Conservation (phyloP, 1,140 invertebrate species). For the Proctacanthus coquilletti region DNA sequence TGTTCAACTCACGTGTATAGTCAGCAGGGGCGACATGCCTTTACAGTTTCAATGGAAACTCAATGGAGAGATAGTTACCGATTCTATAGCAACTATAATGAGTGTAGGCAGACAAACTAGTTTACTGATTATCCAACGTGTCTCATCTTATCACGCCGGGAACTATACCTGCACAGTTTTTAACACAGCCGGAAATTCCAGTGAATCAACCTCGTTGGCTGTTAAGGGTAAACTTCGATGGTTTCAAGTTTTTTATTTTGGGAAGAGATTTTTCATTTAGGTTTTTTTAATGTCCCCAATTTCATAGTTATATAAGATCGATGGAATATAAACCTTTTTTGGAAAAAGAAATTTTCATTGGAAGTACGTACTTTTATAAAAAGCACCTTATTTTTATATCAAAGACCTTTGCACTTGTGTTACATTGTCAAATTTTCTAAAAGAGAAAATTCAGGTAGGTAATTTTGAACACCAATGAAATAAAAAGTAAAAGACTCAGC, state of each 20-base stretch:
- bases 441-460: too few species aligned
- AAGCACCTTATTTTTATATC: too few species aligned
- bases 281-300: too few species aligned
- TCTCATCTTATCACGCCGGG: constrained; percentile 46
- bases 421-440: too few species aligned
- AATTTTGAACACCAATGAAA: too few species aligned
- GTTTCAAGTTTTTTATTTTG: too few species aligned
- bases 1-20: constrained; percentile 49
- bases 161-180: constrained; percentile 65
- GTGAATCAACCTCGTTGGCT: constrained; percentile 46
- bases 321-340: constrained; percentile 6
- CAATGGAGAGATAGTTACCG: constrained; percentile 29
- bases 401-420: too few species aligned
- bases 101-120: constrained; percentile 32
- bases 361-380: too few species aligned
- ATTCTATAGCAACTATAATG: constrained; percentile 31
- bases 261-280: too few species aligned
- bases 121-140: constrained; percentile 34
- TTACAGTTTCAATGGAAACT: constrained; percentile 47
- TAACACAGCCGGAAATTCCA: constrained; percentile 55
- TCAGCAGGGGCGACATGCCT: constrained; percentile 53
- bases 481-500: too few species aligned
- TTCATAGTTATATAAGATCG: too few species aligned
- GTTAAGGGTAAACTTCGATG: constrained; percentile 54
- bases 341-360: background rate